Percentiles rank a stretch among this genome's conserved stretches.
phyloP scores from a whole-genome alignment of 2,888 invertebrate genomes.

The Drosophila lacicola region DNA sequence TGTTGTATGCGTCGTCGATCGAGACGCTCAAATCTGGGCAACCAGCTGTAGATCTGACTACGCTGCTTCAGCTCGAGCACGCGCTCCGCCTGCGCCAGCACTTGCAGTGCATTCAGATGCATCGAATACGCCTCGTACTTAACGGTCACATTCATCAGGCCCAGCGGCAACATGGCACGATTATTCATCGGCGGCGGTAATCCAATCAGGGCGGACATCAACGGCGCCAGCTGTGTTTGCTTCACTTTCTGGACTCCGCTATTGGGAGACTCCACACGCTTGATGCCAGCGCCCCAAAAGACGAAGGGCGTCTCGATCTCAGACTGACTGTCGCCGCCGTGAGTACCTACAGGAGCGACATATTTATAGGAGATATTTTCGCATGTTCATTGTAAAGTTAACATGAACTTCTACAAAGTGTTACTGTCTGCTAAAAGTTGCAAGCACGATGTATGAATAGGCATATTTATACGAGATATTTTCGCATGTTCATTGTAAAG shows the following conservation, averaged over 20 bases:
- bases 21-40: conserved; percentile 60
- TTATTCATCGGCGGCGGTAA: conserved; percentile 95
- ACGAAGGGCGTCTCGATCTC: conserved; percentile 97
- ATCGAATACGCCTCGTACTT: conserved; percentile 87
- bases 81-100: conserved; percentile 87
- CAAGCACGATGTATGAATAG: no score
- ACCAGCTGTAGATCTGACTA: conserved; percentile 64
- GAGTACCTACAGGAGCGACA: conserved; percentile 88
- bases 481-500: not conserved
- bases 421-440: no score
- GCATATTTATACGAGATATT: not conserved
- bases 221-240: conserved; percentile 96
- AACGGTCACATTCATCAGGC: conserved; percentile 65
- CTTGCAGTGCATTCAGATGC: conserved; percentile 91
- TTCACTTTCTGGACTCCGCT: conserved; percentile 87
- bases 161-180: conserved; percentile 79
- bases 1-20: conserved; percentile 35
- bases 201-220: conserved; percentile 94
- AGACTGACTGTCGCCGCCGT: conserved; percentile 94
- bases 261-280: conserved; percentile 35
- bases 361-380: not conserved
- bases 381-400: not conserved
- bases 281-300: conserved; percentile 96
- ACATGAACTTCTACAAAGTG: not conserved
- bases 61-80: conserved; percentile 64